A percentile compares a stretch with the other conserved stretches of the same genome.
These are phyloP conservation scores for Drosophila lutescens DNA, from an alignment of 2,888 invertebrate genomes.

Conservation along the genomic window DNA sequence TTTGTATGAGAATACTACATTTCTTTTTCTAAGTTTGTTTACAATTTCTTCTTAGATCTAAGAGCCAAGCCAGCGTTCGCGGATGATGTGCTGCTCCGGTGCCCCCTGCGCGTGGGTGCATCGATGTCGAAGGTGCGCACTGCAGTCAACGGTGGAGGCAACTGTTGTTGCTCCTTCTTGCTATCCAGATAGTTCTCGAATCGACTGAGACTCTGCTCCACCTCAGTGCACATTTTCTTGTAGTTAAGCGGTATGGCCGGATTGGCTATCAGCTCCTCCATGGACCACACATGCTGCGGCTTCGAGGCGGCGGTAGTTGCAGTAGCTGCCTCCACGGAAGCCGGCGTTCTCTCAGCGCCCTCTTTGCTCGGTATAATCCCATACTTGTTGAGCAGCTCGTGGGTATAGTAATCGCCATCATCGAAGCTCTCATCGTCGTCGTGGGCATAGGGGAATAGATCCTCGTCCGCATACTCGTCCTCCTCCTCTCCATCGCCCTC, in stretches of 20 bases:
- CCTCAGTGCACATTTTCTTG: constrained; percentile 83
- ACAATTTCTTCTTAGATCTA: constrained; percentile 67
- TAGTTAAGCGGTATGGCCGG: constrained; percentile 83
- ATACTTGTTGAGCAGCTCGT: constrained; percentile 56
- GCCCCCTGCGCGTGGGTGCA: constrained; percentile 81
- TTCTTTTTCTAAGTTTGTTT: constrained; percentile 18
- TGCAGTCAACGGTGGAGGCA: background rate
- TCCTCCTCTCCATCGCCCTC: constrained; percentile 37
- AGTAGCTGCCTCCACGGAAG: constrained; percentile 13
- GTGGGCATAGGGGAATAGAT: constrained; percentile 28
- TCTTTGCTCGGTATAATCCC: constrained; percentile 54
- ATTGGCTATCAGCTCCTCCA: constrained; percentile 83
- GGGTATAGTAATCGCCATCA: constrained; percentile 59
- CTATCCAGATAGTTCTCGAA: constrained; percentile 82
- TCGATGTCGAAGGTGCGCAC: constrained; percentile 86
- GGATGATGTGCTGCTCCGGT: constrained; percentile 2
- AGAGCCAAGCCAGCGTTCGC: constrained; percentile 77
- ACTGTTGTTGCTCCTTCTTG: constrained; percentile 49
- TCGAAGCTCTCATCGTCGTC: constrained; percentile 59
- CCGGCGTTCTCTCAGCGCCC: constrained; percentile 6
- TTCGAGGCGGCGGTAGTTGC: constrained; percentile 4
- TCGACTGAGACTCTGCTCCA: constrained; percentile 82
- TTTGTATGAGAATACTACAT: background rate
- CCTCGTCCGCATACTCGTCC: constrained; percentile 58
- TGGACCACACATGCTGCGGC: constrained; percentile 81